Percentiles rank a stretch among this genome's conserved stretches.
Evolutionary conservation across 1,140 invertebrate species (phyloP).

Genomic region (Lerema accius): DNA sequence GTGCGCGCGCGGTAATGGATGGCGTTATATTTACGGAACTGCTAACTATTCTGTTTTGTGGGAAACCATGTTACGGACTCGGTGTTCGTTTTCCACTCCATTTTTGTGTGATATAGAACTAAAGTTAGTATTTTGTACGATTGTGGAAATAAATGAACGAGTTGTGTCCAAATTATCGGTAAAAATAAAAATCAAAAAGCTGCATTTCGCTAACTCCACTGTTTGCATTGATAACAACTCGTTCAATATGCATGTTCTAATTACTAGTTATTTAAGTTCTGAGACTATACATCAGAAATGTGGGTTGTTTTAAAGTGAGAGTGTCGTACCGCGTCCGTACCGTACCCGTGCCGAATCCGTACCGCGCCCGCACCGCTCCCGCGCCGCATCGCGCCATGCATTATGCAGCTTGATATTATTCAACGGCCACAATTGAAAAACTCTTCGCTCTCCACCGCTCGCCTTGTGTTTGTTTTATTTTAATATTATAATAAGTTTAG

Average conservation of each 20-base stretch:
- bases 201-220: too few relatives aligned
- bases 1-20: conserved; percentile 32
- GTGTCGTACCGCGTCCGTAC: too few relatives aligned
- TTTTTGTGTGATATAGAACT: background rate
- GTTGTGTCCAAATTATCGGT: background rate
- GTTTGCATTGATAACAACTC: too few relatives aligned
- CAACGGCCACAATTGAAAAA: conserved; percentile 26
- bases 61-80: conserved; percentile 16
- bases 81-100: conserved; percentile 7
- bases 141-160: background rate
- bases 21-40: conserved; percentile 28
- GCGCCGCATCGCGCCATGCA: conserved; percentile 39
- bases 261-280: too few relatives aligned
- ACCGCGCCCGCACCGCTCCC: conserved; percentile 2
- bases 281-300: too few relatives aligned
- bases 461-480: background rate
- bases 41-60: conserved; percentile 30
- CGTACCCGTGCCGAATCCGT: background rate
- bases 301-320: too few relatives aligned
- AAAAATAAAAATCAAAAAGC: background rate
- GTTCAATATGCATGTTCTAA: too few relatives aligned
- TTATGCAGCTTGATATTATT: conserved; percentile 48
- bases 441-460: conserved; percentile 14
- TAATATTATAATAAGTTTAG: background rate
- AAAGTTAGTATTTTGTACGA: background rate